Evolutionary conservation across 2,888 invertebrate genomes (phyloP).

Genomic region (Drosophila cognata): DNA sequence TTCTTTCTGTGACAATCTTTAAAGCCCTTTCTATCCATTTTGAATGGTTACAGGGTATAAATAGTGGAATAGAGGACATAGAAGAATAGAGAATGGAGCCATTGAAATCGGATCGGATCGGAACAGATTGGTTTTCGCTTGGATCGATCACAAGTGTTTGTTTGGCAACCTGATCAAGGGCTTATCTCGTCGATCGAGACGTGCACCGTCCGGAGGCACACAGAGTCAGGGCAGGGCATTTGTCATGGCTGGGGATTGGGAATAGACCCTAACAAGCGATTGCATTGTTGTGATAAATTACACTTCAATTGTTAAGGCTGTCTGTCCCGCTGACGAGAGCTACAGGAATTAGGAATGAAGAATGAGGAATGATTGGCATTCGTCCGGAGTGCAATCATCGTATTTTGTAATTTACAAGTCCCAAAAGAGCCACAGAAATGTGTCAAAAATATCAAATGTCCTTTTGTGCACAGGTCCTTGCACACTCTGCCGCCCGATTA

Average conservation of each 20-base stretch:
- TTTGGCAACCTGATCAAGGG: constrained; percentile 76
- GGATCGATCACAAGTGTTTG: constrained; percentile 61
- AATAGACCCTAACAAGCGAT: constrained; percentile 27
- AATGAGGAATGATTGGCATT: constrained; percentile 21
- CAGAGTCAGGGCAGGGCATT: constrained; percentile 62
- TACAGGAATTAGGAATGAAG: constrained; percentile 6
- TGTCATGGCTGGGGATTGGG: constrained; percentile 65
- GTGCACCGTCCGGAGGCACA: constrained; percentile 22
- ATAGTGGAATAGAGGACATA: neutral
- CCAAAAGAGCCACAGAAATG: constrained; percentile 46
- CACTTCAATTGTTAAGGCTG: constrained; percentile 72
- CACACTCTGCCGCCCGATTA: constrained; percentile 39
- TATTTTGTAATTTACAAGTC: constrained; percentile 67
- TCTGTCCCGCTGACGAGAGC: neutral
- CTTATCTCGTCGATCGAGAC: constrained; percentile 75
- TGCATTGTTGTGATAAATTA: constrained; percentile 78
- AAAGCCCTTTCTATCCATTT: neutral
- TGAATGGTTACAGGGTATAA: neutral
- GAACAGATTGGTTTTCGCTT: neutral
- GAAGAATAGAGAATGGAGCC: neutral
- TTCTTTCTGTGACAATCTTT: neutral
- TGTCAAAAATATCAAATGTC: constrained; percentile 81
- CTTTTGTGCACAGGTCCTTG: constrained; percentile 56
- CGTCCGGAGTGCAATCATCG: constrained; percentile 46
- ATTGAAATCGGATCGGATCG: constrained; percentile 5